Percentiles rank a stretch among this genome's conserved stretches.
These are phyloP conservation scores for zebrafish (Danio rerio) DNA, from an alignment of 2,113 vertebrate genomes.

Conservation along the genomic window GRCz12tu NC_133181.1:13512001-13512500, in stretches of 20 bases:
- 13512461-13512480: too few relatives aligned
- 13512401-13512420: conserved; percentile 90
- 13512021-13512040: neutral
- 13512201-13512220: conserved; percentile 26
- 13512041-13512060: neutral
- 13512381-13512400: conserved; percentile 93
- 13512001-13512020: neutral
- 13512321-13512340: conserved; percentile 91
- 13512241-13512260: conserved; percentile 26
- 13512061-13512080: neutral
- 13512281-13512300: conserved; percentile 90
- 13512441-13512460: too few relatives aligned
- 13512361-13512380: conserved; percentile 90
- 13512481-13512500: too few relatives aligned
- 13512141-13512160: conserved; percentile 11
- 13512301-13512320: conserved; percentile 64
- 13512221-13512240: conserved; percentile 11
- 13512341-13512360: conserved; percentile 89
- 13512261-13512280: conserved; percentile 44
- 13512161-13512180: conserved; percentile 26
- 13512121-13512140: conserved; percentile 26
- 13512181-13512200: conserved; percentile 11
- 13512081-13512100: conserved; percentile 26
- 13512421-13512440: conserved; percentile 87
- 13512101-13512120: conserved; percentile 11